phyloP scores from a whole-genome alignment of 2,113 vertebrate species.

The Sylvietta virens region DNA sequence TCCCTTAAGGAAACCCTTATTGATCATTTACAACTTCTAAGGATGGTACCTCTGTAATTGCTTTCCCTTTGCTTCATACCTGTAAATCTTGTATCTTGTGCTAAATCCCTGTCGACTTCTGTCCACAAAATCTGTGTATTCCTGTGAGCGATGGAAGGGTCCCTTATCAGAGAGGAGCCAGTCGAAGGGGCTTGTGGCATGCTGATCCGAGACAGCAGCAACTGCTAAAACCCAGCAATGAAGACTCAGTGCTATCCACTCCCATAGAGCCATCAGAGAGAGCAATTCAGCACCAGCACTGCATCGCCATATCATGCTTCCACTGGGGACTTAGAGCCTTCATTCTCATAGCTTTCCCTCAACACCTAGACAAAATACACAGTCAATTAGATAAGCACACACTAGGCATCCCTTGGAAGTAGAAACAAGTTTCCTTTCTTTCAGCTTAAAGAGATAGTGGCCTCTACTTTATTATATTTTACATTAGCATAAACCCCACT shows the following conservation, averaged over 20 bases:
- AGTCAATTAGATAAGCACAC: slow-evolving; percentile 63
- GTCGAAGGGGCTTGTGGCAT: slow-evolving; percentile 92
- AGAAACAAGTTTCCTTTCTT: slow-evolving; percentile 35
- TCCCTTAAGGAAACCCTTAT: slow-evolving; percentile 24
- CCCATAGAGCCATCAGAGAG: slow-evolving; percentile 99
- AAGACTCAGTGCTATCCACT: slow-evolving; percentile 92
- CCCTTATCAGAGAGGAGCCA: slow-evolving; percentile 99
- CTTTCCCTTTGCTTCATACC: slow-evolving; percentile 79
- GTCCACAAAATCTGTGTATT: slow-evolving; percentile 98
- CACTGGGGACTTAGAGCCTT: slow-evolving; percentile 82
- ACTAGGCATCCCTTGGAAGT: slow-evolving; percentile 39
- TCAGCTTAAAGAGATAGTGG: slow-evolving; percentile 36
- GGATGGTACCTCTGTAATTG: not conserved
- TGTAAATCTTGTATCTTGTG: slow-evolving; percentile 99
- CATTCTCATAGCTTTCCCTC: slow-evolving; percentile 87
- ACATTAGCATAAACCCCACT: slow-evolving; percentile 42
- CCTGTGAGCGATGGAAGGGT: slow-evolving; percentile 95
- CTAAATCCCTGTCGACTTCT: slow-evolving; percentile 96
- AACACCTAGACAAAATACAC: slow-evolving; percentile 79
- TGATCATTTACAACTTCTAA: not conserved
- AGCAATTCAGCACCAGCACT: slow-evolving; percentile 84
- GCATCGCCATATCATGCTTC: slow-evolving; percentile 88
- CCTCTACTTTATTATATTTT: slow-evolving; percentile 13
- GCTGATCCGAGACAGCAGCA: slow-evolving; percentile 86
- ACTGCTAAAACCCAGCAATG: slow-evolving; percentile 90